Percentiles rank a stretch among this genome's conserved stretches.
Conservation (phyloP, 2,888 invertebrate species). For the Drosophila meridionalis region DNA sequence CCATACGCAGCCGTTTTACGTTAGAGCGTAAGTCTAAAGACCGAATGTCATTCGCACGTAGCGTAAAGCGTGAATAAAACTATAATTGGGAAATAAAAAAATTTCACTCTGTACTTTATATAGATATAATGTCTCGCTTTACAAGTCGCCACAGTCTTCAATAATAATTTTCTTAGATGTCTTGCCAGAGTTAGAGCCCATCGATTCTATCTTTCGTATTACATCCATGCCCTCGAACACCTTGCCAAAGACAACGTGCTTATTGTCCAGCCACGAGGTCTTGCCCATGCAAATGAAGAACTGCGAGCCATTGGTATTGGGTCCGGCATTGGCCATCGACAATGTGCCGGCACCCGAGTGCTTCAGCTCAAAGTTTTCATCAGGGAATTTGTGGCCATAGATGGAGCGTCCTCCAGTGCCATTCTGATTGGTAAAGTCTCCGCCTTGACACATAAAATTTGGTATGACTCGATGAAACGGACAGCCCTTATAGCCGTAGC, state of each 20-base stretch:
- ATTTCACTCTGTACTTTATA: background rate
- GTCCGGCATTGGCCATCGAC: constrained; percentile 98
- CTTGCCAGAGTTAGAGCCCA: constrained; percentile 93
- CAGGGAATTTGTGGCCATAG: constrained; percentile 96
- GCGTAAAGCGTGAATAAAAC: background rate
- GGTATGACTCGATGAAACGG: constrained; percentile 98
- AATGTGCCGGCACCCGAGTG: constrained; percentile 96
- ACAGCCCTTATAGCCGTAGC: constrained; percentile 96
- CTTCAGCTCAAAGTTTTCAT: constrained; percentile 97
- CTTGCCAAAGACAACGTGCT: constrained; percentile 92
- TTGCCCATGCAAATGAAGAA: constrained; percentile 97
- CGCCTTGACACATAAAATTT: constrained; percentile 98
- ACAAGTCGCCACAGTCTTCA: constrained; percentile 92
- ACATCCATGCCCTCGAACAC: constrained; percentile 96
- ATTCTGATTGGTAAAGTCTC: constrained; percentile 97
- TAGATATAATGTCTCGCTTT: background rate
- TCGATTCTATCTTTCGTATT: constrained; percentile 92
- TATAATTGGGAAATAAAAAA: background rate
- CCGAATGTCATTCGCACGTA: background rate
- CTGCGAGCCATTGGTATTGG: constrained; percentile 97
- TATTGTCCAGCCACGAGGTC: constrained; percentile 90
- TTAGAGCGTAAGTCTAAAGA: background rate
- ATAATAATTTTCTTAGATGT: constrained; percentile 92
- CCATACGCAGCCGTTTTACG: too few species aligned
- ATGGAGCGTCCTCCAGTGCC: constrained; percentile 98